Base-by-base conservation (phyloP, 2,113 vertebrate species). In the Rhodinocichla rosea region DNA sequence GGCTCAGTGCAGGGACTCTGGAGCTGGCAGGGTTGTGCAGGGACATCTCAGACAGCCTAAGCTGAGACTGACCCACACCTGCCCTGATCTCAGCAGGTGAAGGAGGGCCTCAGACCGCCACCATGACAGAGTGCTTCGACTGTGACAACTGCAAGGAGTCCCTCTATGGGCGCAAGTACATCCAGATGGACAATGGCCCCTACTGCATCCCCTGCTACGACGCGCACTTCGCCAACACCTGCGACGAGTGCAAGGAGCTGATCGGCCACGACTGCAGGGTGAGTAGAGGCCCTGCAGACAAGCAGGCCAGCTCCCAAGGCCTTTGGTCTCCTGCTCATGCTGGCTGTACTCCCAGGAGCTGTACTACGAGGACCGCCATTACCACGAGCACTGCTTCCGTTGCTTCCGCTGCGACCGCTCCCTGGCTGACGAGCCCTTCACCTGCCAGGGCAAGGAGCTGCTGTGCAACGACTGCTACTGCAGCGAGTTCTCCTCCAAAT, bases 181-280 rank as follows among this genome's bases (percentile, higher is more conserved):
- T 99, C 98, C 99, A 99, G 97, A 98, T 98, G 60, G 99, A 99
- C 64, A 98, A 98, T 1, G 98, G 98, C 39, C 99, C 99, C 0
- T 99, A 99, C 98, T 99, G 99, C 90, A 99, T 99, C 95, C 99
- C 99, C 81, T 99, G 99, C 96, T 99, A 99, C 1, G 99, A 99
- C 52, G 98, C 98, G 89, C 98, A 98, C 92, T 99, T 99, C 44
- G 99, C 99, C 92, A 99, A 99, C 97, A 99, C 99, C 23, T 99
- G 99, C 2, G 98, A 99, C 2, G 99, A 99, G 95, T 99, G 99
- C 98, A 99, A 99, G 94, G 99, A 99, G 97, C 98, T 99, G 45
- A 99, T 99, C 10, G 99, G 99, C 73, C 99, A 99, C 3, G 99
- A 99, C 94, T 98, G 99, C 40, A 98, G 99, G 98, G 99, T 99